Base-by-base conservation (phyloP, 2,113 vertebrate genomes). In the Amblyornis subalaris region DNA sequence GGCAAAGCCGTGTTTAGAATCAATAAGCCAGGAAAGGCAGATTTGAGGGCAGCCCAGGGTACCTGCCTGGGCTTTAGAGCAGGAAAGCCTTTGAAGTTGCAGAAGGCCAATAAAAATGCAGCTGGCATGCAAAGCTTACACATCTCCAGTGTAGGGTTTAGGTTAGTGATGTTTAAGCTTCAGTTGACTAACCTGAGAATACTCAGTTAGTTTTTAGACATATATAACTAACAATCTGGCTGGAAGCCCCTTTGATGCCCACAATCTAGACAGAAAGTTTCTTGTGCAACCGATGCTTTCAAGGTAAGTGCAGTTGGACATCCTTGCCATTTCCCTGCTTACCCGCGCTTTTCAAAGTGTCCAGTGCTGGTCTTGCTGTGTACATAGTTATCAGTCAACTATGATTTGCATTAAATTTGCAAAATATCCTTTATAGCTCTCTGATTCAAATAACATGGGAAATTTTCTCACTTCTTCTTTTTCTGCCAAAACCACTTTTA, bases 81-180 rank as follows among this genome's bases (percentile, higher is more conserved):
- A 93, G 94, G 92, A 97, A 97, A 96, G 38, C 58, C 97, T 98
- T 98, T 98, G 98, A 98, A 98, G 97, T 96, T 96, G 94, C 97
- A 98, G 97, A 96, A 51, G 31, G 95, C 94, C 97, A 98, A 98
- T 98, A 98, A 98, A 98, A 97, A 96, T 40, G 89, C 97, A 98
- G 97, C 98, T 98, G 97, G 97, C 84, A 83, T 91, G 92, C 91
- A 96, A 89, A 73, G 87, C 95, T 96, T 85, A 93, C 80, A 83
- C 83, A 92, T 88, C 89, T 86, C 94, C 85, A 86, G 92, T 0
- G 0, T 4, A 55, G 77, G 44, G 58, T 94, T 97, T 85, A 48
- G 69, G 64, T 82, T 93, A 88, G 96, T 64, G 76, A 92, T 29
- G 89, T 75, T 90, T 58, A 72, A 95, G 74, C 71, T 84, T 72